Base-by-base conservation (phyloP, 2,113 vertebrate species). In the Hiodon tergisus region DNA sequence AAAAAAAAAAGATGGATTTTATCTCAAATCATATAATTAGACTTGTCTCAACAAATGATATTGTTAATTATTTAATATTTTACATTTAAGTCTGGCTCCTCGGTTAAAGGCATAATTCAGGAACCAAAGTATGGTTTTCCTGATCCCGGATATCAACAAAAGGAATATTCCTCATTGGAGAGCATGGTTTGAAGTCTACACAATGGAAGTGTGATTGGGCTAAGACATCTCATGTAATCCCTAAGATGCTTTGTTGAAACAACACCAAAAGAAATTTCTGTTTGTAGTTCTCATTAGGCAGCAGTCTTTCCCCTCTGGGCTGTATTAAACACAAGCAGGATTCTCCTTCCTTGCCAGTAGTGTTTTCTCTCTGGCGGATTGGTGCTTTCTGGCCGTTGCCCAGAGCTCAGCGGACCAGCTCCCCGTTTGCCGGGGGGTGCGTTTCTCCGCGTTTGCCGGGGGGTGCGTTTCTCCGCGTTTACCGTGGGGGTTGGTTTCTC, bases 31-130 rank as follows among this genome's bases (percentile, higher is more conserved):
- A 31, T 31, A 31, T 31, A 31, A 31, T 31, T 31, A 31, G 10
- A 13, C 58, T 17, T n/a, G 47, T 5, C 8, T 31, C 31, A 31
- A 31, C 31, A 31, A 31, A 31, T 31, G 31, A 31, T 31, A 2
- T 31, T 31, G 31, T 89, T 89, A 90, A 87, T 89, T 88, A 90
- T 4, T 75, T 81, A 0, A 63, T 65, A 84, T 87, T 89, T 90
- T 89, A 86, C 86, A 82, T 84, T 75, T 81, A 88, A 90, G 89
- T 90, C 83, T 84, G 86, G 87, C 85, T 78, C 83, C 82, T 89
- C 86, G 85, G 88, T 85, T 87, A 84, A 84, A 88, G 88, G 88
- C 88, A 90, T 90, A 89, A 89, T 91, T 91, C 89, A 88, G 90
- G 87, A 89, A 88, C 89, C 75, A 80, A 85, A 86, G 86, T 85